Percentiles rank a stretch among this genome's conserved stretches.
Conservation (phyloP, 2,797 vertebrate species). For the Macropodus opercularis region DNA sequence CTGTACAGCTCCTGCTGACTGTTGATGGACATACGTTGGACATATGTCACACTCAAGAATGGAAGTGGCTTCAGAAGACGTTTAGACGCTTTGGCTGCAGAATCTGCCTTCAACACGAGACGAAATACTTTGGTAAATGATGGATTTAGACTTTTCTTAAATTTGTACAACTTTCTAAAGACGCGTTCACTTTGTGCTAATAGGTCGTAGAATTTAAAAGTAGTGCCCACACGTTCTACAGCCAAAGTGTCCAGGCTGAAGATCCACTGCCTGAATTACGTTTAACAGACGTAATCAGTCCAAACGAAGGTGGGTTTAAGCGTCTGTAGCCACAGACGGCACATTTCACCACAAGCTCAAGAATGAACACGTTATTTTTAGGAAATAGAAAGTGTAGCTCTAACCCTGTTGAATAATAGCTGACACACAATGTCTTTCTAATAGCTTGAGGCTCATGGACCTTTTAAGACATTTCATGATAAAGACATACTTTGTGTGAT, state of each 20-base stretch:
- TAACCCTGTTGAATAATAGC: constrained; percentile 56
- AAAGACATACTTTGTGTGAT: constrained; percentile 55
- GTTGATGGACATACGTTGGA: constrained; percentile 35
- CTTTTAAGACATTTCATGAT: constrained; percentile 60
- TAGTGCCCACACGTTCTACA: neutral
- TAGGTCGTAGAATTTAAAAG: neutral
- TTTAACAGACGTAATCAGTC: constrained; percentile 2
- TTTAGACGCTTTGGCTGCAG: neutral
- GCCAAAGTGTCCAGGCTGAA: neutral
- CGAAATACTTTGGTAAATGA: neutral
- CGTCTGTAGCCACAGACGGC: constrained; percentile 47
- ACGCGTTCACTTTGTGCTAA: neutral
- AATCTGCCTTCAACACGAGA: neutral
- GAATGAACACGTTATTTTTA: constrained; percentile 37
- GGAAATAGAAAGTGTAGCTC: constrained; percentile 16
- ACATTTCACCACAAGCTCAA: constrained; percentile 30
- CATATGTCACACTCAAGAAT: constrained; percentile 13
- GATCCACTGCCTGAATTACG: constrained; percentile 1
- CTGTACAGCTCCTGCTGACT: constrained; percentile 52
- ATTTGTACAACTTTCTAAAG: too few relatives aligned
- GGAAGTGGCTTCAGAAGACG: neutral
- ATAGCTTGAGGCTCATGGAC: constrained; percentile 53
- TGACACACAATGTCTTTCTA: constrained; percentile 54
- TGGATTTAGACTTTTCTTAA: too few relatives aligned
- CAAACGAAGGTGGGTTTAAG: constrained; percentile 35